These are phyloP conservation scores for Catharus fuscescens DNA, from an alignment of 2,113 vertebrate genomes.

Conservation along the genomic window DNA sequence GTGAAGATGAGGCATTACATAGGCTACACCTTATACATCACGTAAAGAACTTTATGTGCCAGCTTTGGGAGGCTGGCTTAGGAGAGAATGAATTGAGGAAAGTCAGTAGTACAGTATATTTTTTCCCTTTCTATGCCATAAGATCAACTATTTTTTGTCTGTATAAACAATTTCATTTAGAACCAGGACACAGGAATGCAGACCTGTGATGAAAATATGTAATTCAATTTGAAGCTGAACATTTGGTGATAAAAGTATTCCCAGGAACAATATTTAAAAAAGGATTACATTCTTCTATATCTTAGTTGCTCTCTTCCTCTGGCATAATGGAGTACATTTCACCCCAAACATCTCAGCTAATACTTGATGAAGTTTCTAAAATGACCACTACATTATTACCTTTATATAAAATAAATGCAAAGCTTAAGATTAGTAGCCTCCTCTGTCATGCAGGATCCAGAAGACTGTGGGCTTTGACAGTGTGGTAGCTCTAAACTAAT, in stretches of 20 bases:
- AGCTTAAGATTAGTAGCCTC: neutral
- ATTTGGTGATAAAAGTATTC: conserved; percentile 69
- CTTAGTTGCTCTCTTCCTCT: conserved; percentile 53
- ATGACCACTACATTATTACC: conserved; percentile 6
- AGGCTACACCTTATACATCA: neutral
- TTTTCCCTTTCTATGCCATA: neutral
- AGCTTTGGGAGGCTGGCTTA: neutral
- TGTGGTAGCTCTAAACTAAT: conserved; percentile 5
- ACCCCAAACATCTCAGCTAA: conserved; percentile 26
- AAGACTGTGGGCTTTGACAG: conserved; percentile 9
- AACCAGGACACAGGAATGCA: conserved; percentile 55
- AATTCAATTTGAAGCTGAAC: conserved; percentile 68
- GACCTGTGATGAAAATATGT: conserved; percentile 46
- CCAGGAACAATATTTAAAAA: conserved; percentile 75
- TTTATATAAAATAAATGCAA: conserved; percentile 33
- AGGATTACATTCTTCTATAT: conserved; percentile 62
- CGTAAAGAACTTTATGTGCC: neutral
- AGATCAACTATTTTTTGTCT: conserved; percentile 44
- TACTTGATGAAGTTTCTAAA: conserved; percentile 53
- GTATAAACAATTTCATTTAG: conserved; percentile 59
- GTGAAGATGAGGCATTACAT: neutral
- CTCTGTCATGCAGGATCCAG: neutral
- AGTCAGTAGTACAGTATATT: conserved; percentile 22
- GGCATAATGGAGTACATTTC: conserved; percentile 56
- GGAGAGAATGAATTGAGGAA: neutral